phyloP scores from a whole-genome alignment of 2,797 vertebrate genomes.

The Arnoldichthys spilopterus region DNA sequence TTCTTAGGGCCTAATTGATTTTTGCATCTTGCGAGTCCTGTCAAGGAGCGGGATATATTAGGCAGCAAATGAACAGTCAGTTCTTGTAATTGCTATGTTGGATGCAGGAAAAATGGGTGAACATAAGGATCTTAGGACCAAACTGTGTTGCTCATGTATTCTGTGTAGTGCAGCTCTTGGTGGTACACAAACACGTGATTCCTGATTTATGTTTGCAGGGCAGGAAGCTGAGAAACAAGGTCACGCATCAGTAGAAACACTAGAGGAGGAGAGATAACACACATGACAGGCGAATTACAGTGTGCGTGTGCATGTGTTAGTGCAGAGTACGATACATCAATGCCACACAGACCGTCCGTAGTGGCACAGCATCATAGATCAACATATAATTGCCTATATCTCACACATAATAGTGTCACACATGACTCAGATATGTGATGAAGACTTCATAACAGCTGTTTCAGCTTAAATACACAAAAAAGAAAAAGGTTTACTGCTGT shows the following conservation, averaged over 20 bases:
- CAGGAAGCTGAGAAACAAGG: constrained; percentile 10
- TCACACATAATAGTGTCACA: constrained; percentile 1
- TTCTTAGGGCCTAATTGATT: no score
- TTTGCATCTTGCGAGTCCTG: no score
- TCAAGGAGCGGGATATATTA: no score
- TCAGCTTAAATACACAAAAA: not conserved
- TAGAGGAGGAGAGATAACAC: not conserved
- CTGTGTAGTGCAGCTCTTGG: no score
- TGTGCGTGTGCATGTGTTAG: not conserved
- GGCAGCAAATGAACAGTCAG: no score
- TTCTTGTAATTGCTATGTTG: no score
- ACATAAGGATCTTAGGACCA: no score
- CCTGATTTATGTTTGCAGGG: constrained; percentile 3
- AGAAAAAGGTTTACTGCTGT: not conserved
- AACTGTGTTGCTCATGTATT: no score
- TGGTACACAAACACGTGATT: not conserved
- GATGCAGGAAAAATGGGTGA: no score
- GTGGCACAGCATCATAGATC: not conserved
- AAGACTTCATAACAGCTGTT: not conserved
- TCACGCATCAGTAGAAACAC: not conserved
- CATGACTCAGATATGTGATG: constrained; percentile 3
- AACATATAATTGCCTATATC: not conserved
- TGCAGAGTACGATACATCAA: not conserved
- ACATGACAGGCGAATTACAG: not conserved
- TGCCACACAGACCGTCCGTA: not conserved